Evolutionary conservation across 2,797 vertebrate species (phyloP), one percentile per base, ranked within the genome.

Genomic region (Alosa sapidissima): DNA sequence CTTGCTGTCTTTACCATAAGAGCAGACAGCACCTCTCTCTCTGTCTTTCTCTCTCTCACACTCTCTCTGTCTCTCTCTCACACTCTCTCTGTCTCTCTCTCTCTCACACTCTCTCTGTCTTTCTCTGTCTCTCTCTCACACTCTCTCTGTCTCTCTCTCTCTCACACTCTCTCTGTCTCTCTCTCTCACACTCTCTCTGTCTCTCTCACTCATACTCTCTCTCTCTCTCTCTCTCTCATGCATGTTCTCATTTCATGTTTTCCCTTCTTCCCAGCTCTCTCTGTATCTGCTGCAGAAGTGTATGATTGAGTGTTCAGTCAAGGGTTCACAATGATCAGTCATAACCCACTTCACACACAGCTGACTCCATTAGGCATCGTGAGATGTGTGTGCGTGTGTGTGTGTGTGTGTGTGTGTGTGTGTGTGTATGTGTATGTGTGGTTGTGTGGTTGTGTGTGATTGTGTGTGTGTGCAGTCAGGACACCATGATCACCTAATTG

Each of bases 401-500:
- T 60, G 58, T 58, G 16, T 21, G 54, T 21, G 55, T 21, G 19
- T 60, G 58, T 24, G 21, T 60, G 21, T 62, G 21, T 62, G 58
- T 14, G 2, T 55, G 41, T 41, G 41, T 41, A 49, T 51, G 49
- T 51, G 49, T 51, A 7, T 51, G 11, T 10, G 49, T 51, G 49
- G 19, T 16, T 16, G 13, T 55, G 52, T 55, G 52, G 16, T 14
- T 55, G 52, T 55, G 52, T 54, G 52, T 54, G 52, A 1, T 1
- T 2, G 52, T 16, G 52, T 51, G 8, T 51, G 49, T 51, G 49
- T 11, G 11, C 55, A 78, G 86, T 89, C 86, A 88, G 86, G 86
- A 85, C 81, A 85, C 86, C 85, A 51, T 41, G 33, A 82, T 81
- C 47, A 86, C 81, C 87, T 89, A 89, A 91, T 90, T 89, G 90